A percentile compares a stretch with the other conserved stretches of the same genome.
These are phyloP conservation scores for Mallotus villosus DNA, from an alignment of 2,797 vertebrate genomes.

Conservation along the genomic window DNA sequence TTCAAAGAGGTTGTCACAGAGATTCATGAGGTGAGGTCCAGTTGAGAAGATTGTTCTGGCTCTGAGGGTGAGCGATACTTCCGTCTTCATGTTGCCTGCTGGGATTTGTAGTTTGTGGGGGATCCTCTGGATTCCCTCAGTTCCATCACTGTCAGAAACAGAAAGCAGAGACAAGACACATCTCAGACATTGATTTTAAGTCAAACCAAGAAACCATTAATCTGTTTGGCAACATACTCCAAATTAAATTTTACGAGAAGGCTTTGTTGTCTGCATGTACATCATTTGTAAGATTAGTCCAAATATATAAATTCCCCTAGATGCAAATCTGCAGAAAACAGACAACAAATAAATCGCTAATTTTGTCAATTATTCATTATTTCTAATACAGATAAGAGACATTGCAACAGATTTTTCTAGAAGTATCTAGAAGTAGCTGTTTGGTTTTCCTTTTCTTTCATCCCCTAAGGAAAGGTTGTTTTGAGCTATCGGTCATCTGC, in stretches of 20 bases:
- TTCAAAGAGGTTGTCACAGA: slow-evolving; percentile 34
- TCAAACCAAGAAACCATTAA: background rate
- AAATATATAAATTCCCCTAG: background rate
- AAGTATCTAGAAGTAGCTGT: background rate
- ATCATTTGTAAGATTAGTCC: background rate
- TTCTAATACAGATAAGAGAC: slow-evolving; percentile 12
- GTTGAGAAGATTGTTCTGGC: slow-evolving; percentile 53
- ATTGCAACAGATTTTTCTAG: slow-evolving; percentile 12
- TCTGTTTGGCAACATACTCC: background rate
- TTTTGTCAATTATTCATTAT: slow-evolving; percentile 9
- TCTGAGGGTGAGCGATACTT: slow-evolving; percentile 43
- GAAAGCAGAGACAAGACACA: slow-evolving; percentile 25
- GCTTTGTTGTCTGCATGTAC: background rate
- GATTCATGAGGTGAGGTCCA: slow-evolving; percentile 56
- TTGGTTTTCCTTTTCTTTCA: slow-evolving; percentile 16
- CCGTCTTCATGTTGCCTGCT: slow-evolving; percentile 71
- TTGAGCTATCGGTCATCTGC: slow-evolving; percentile 73
- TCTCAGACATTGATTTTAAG: slow-evolving; percentile 5
- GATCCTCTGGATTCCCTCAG: slow-evolving; percentile 45
- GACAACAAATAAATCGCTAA: background rate
- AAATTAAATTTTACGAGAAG: background rate
- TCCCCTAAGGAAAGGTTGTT: slow-evolving; percentile 59
- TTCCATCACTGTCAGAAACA: slow-evolving; percentile 67
- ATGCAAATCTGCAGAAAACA: slow-evolving; percentile 1
- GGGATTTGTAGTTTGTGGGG: slow-evolving; percentile 52